Conservation (phyloP, 2,113 vertebrate species). For the Junco hyemalis region DNA sequence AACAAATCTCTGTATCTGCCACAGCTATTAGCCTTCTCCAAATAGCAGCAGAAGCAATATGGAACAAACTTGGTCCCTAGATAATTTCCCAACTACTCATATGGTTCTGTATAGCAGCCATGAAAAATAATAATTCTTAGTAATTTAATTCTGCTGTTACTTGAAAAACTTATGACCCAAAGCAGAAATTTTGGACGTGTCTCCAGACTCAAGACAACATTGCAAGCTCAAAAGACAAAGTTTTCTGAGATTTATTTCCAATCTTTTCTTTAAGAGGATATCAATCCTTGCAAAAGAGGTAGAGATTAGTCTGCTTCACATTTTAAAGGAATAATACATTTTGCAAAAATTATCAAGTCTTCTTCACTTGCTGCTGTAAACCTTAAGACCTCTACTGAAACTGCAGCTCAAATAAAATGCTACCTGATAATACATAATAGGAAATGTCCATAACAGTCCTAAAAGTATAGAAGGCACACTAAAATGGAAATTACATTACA, state of each 20-base stretch:
- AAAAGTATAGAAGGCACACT: neutral
- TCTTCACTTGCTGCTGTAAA: neutral
- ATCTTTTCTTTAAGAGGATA: neutral
- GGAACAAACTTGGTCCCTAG: slow-evolving; percentile 48
- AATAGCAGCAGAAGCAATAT: slow-evolving; percentile 48
- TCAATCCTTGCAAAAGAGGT: neutral
- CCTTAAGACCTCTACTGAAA: neutral
- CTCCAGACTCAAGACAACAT: neutral
- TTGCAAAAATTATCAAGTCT: neutral
- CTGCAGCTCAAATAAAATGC: neutral
- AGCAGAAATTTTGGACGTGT: neutral
- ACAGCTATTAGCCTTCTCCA: slow-evolving; percentile 43
- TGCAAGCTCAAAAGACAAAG: neutral
- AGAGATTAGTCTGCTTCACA: neutral
- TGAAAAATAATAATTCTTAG: slow-evolving; percentile 7
- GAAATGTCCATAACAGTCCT: neutral
- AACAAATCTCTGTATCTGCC: neutral
- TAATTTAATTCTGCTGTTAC: slow-evolving; percentile 41
- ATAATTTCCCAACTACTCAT: slow-evolving; percentile 42
- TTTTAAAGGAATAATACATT: neutral
- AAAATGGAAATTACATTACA: slow-evolving; percentile 11
- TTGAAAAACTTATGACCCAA: slow-evolving; percentile 40
- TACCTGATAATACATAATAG: neutral
- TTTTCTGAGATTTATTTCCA: neutral
- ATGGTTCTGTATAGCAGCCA: slow-evolving; percentile 34